Evolutionary conservation across 2,797 vertebrate genomes (phyloP), one percentile per base, ranked within the genome.

Genomic region (Enteromius radiatus): DNA sequence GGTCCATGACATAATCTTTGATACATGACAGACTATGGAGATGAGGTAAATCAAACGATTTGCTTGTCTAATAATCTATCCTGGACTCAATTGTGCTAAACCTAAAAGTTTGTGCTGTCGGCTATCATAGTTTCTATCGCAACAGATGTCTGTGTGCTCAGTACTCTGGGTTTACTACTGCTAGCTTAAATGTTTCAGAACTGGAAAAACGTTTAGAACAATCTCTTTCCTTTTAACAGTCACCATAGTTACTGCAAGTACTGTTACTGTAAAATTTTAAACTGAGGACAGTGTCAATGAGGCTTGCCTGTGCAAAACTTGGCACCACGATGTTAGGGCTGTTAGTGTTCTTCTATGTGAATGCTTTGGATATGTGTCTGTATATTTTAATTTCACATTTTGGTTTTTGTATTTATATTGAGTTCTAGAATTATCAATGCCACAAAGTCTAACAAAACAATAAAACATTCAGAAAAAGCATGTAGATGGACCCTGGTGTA

Each of bases 1-100:
- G 33, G 23, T 28, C 45, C 61, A 5, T 82, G 45, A 67, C 12
- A 15, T 67, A 65, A 67, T 67, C 47, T 54, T 43, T 67, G 23
- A 75, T 41, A 67, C 80, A 54, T 19, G 2, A 52, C 31, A 36
- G 31, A 38, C 43, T 45, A 45, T 73, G 71, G 2, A 33, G 45
- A 67, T n/a, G 19, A 12, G 64, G 47, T 54, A 54, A 67, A 52
- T 79, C 63, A 36, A 52, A 68, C 2, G 31, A 45, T 26, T 71
- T 54, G 47, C 45, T 76, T 54, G 33, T 41, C 59, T 52, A 31
- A 65, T 67, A 75, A 82, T 31, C 49, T n/a, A 75, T 45, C 31
- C 23, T 9, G 15, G 31, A 81, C 11, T 81, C 43, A 73, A 26
- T 52, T 75, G 31, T 1, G 9, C 31, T 75, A 33, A 80, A 80